Evolutionary conservation across 2,113 vertebrate genomes (phyloP).

Genomic region (Centropristis striata): DNA sequence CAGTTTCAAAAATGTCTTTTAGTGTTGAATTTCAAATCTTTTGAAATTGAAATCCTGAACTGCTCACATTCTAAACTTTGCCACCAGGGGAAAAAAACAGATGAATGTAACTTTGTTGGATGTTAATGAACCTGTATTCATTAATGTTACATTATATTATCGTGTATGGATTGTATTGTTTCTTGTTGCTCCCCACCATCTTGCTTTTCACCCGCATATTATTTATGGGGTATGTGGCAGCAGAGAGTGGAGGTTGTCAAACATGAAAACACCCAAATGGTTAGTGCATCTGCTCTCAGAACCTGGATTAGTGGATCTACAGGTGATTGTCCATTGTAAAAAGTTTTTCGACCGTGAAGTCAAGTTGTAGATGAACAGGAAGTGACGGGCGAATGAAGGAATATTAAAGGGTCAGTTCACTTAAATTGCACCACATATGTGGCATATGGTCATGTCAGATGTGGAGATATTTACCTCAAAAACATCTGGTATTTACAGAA

Average conservation of each 20-base stretch:
- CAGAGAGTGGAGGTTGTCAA: conserved; percentile 54
- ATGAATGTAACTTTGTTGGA: neutral
- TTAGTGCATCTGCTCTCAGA: conserved; percentile 2
- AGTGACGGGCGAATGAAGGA: neutral
- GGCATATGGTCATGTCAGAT: neutral
- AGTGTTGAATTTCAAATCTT: neutral
- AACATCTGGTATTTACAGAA: neutral
- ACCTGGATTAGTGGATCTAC: neutral
- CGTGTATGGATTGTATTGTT: neutral
- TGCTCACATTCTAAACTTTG: neutral
- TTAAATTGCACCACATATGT: neutral
- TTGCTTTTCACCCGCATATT: conserved; percentile 6
- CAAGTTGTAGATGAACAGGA: neutral
- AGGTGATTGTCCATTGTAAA: conserved; percentile 7
- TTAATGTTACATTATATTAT: neutral
- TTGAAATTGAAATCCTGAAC: neutral
- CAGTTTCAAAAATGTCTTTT: neutral
- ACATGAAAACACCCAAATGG: neutral
- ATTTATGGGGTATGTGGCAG: neutral
- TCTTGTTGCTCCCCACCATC: conserved; percentile 41
- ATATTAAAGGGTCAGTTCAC: conserved; percentile 9
- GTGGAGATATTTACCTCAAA: neutral
- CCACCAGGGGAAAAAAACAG: neutral
- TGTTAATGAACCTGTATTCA: neutral
- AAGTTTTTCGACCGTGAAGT: neutral